phyloP scores from a whole-genome alignment of 1,140 invertebrate species.

The Bradynema listronoti region DNA sequence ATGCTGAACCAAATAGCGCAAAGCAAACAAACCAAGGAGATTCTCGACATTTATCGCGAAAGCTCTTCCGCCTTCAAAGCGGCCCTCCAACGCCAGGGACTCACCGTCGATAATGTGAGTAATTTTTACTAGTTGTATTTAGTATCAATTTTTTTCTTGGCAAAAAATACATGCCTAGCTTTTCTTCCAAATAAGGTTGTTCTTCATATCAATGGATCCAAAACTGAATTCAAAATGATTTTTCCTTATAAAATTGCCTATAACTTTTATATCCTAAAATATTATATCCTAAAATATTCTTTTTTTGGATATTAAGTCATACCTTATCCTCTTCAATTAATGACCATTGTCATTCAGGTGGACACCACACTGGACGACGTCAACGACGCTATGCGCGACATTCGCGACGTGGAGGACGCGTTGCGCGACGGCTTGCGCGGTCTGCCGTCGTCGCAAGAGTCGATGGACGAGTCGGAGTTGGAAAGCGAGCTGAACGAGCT shows the following conservation, averaged over 20 bases:
- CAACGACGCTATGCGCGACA: slow-evolving; percentile 48
- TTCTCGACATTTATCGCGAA: slow-evolving; percentile 47
- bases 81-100: slow-evolving; percentile 42
- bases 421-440: slow-evolving; percentile 37
- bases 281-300: no score
- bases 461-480: slow-evolving; percentile 24
- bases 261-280: no score
- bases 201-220: not conserved
- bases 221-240: not conserved
- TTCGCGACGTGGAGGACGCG: slow-evolving; percentile 45
- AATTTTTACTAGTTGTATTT: not conserved
- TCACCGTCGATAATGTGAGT: slow-evolving; percentile 47
- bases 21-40: slow-evolving; percentile 52
- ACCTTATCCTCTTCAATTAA: no score
- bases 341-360: no score
- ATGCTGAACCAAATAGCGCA: slow-evolving; percentile 49
- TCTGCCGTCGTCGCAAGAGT: slow-evolving; percentile 2
- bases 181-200: no score
- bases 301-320: no score
- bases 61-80: slow-evolving; percentile 51
- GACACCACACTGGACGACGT: slow-evolving; percentile 50
- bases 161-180: no score
- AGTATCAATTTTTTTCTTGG: no score
- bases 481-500: slow-evolving; percentile 43
- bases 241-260: slow-evolving; percentile 6